Conservation (phyloP, 2,888 invertebrate genomes). For the Matsumyia berberina region DNA sequence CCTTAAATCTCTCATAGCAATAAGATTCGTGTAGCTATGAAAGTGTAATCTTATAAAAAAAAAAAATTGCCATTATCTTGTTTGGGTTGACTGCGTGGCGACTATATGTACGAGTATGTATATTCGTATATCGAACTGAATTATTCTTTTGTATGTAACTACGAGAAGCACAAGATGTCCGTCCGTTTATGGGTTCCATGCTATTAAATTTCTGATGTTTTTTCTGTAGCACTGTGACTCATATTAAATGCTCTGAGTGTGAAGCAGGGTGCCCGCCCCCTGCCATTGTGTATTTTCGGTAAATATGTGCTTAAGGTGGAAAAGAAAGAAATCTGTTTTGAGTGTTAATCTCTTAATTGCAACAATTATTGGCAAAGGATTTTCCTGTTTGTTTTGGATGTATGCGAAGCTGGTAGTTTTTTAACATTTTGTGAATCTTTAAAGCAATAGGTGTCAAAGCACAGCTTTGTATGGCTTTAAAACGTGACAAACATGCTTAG, state of each 20-base stretch:
- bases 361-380: neutral
- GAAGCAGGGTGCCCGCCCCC: neutral
- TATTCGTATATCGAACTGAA: constrained; percentile 30
- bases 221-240: constrained; percentile 24
- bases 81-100: constrained; percentile 52
- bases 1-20: neutral
- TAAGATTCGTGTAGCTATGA: constrained; percentile 27
- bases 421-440: too few species aligned
- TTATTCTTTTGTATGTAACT: constrained; percentile 17
- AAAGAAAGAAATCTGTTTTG: neutral
- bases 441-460: too few species aligned
- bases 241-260: constrained; percentile 17
- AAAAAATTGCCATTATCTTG: constrained; percentile 27
- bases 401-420: too few species aligned
- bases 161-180: constrained; percentile 17
- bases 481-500: too few species aligned
- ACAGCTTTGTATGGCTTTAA: too few species aligned
- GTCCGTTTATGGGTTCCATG: constrained; percentile 44
- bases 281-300: neutral
- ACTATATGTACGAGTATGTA: too few species aligned
- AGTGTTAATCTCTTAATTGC: constrained; percentile 14
- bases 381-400: neutral
- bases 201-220: constrained; percentile 35
- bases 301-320: constrained; percentile 7
- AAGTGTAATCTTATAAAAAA: constrained; percentile 34